Evolutionary conservation across 2,888 invertebrate species (phyloP).

Genomic region (Polia nebulosa): DNA sequence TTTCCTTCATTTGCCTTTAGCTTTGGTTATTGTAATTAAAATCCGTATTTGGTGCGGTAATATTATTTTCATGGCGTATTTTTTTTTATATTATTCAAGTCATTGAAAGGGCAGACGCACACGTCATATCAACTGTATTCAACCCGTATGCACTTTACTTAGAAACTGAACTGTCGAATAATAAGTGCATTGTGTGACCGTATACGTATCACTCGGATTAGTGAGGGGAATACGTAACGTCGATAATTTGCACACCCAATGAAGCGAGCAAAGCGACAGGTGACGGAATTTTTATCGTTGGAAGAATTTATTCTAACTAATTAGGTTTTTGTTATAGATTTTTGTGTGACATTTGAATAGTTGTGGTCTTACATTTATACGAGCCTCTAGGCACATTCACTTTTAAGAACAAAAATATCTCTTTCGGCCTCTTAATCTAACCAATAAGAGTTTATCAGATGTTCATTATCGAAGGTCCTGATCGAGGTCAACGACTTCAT

Average conservation of each 20-base stretch:
- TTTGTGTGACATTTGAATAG: slow-evolving; percentile 1
- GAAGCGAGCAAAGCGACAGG: slow-evolving; percentile 53
- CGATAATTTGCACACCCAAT: slow-evolving; percentile 81
- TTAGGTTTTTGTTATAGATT: slow-evolving; percentile 12
- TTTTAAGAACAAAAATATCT: slow-evolving; percentile 60
- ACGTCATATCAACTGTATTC: slow-evolving; percentile 83
- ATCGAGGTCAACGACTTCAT: slow-evolving; percentile 88
- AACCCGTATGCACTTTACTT: slow-evolving; percentile 89
- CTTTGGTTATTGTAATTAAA: slow-evolving; percentile 58
- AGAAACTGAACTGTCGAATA: slow-evolving; percentile 90
- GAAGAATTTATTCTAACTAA: slow-evolving; percentile 35
- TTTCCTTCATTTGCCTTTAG: slow-evolving; percentile 57
- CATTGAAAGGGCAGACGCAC: slow-evolving; percentile 86
- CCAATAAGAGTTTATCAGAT: slow-evolving; percentile 82
- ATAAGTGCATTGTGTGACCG: slow-evolving; percentile 90
- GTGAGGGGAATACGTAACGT: slow-evolving; percentile 88
- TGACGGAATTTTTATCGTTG: slow-evolving; percentile 53
- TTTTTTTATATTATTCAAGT: slow-evolving; percentile 73
- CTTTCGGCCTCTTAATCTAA: slow-evolving; percentile 79
- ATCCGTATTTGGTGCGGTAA: slow-evolving; percentile 47
- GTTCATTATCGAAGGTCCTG: slow-evolving; percentile 83
- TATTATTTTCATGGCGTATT: slow-evolving; percentile 62
- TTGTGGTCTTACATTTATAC: slow-evolving; percentile 5
- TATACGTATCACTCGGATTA: slow-evolving; percentile 87
- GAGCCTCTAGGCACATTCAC: slow-evolving; percentile 25